Base-by-base conservation (phyloP, 2,797 vertebrate species). In the Hemitrygon akajei region DNA sequence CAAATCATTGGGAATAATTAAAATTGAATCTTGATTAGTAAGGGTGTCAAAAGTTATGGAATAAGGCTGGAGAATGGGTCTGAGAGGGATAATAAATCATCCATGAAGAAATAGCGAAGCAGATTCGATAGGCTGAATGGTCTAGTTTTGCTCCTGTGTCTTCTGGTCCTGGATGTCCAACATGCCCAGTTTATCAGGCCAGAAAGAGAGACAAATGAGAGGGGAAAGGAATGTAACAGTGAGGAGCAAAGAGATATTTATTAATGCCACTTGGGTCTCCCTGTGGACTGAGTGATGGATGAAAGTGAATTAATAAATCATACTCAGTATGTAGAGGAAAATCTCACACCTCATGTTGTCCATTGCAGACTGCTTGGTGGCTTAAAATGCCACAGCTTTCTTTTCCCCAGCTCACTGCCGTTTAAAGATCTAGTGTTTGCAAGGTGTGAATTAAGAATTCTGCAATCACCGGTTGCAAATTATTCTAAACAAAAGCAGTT, bases 381-480 rank as follows among this genome's bases (percentile, higher is more conserved):
- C 56, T 86, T n/a, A 63, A 63, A 63, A 63, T 86, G 27, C 1
- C 30, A 27, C 27, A 5, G 30, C 30, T 86, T 25, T n/a, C 56
- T 63, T 63, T 63, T 16, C 58, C 56, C 5, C 3, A 27, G 16
- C 34, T n/a, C 34, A 12, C 7, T 7, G 0, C 37, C 25, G 22
- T n/a, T 40, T 91, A 91, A 91, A 66, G 0, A 11, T 22, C 1
- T 5, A 69, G n/a, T 30, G 30, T 58, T 37, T 11, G n/a, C 7
- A 37, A 91, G 66, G 87, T 37, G 66, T 34, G 63, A 71, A 91
- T 91, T 71, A 91, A 37, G 18, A 91, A 91, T 91, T 91, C n/a
- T 37, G 12, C 63, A 37, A 27, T 69, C 87, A 40, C n/a, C 9
- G 63, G 56, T 58, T 60, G 56, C 58, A 86, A 86, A 86, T 60